Evolutionary conservation across 2,888 invertebrate species (phyloP), one percentile per base, ranked within the genome.

Genomic region (Eretmocerus hayati): DNA sequence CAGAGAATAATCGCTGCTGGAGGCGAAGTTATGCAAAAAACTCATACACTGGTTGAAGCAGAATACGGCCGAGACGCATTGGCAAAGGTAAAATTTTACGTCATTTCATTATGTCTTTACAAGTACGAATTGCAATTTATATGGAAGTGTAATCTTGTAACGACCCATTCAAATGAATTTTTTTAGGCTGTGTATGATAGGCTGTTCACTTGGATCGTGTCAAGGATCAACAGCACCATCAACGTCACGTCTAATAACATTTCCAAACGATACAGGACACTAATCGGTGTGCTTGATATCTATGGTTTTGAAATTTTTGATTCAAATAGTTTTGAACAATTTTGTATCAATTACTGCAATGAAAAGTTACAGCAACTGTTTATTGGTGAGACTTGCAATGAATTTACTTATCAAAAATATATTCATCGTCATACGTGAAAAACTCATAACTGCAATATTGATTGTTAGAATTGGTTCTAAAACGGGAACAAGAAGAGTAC

Each of bases 291-390:
- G 5, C 76, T 99, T 42, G 97, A 99, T 67, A 99, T 99, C 65
- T 99, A 97, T 71, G 97, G 97, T 18, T 99, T 97, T 73, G 97
- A 99, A 77, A 94, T 97, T 58, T 95, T 99, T 72, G 94, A 95
- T 60, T 81, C 81, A 22, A 97, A 97, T 74, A 93, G 92, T 75
- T 95, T 97, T 74, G 97, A 97, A 72, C 97, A 97, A 75, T 93
- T 97, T 74, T 97, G 96, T 73, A 97, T 97, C 66, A 97, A 97
- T 75, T 97, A 96, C 74, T 97, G 96, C 69, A 97, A 97, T 70
- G 97, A 97, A 75, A 97, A 97, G 70, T 76, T 97, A 56, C 97
- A 97, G 69, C 97, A 97, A 72, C 76, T 97, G 30, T 97, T 97
- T 69, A 97, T 97, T 64, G 89, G 89, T 88, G 64, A 73, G 75